Base-by-base conservation (phyloP, 2,113 vertebrate species). In the Craseonycteris thonglongyai region DNA sequence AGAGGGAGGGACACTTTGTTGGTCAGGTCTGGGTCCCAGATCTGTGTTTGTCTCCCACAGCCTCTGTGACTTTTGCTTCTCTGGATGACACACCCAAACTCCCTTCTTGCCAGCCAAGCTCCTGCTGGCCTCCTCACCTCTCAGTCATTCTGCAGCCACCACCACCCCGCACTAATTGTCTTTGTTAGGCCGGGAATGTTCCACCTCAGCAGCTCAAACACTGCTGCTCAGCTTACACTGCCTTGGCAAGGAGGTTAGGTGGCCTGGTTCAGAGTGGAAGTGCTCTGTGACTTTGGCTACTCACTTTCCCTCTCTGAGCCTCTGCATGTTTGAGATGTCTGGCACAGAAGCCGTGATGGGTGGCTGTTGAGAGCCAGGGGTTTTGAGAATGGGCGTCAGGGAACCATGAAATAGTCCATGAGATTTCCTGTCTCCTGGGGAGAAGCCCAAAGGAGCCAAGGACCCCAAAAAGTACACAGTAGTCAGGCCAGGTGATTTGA, bases 191-290 rank as follows among this genome's bases (percentile, higher is more conserved):
- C 4, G 38, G 71, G 84, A 69, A 80, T 65, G 76, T 47, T 80
- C 47, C 7, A 0, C 22, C 21, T 72, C 3, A 19, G 59, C n/a
- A n/a, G 65, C 33, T 51, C 13, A n/a, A 2, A 79, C 0, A 33
- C 61, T 38, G 28, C 30, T 47, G 49, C 68, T 72, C 63, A 14
- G 21, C 59, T 79, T 35, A 1, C 33, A 28, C 51, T 35, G 49
- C 14, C 58, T 47, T 7, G 58, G 42, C 16, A 14, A 51, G 28
- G 68, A 30, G n/a, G 11, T 47, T 8, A 0, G 78, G 68, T 58
- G 15, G 4, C 40, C 14, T 0, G 5, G 28, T 33, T 13, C 40
- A 3, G 0, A 35, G 59, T 9, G 3, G 33, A 14, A 18, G 3
- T 19, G 80, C 94, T 80, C 33, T 80, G 90, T 79, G 81, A 35